Base-by-base conservation (phyloP, 2,888 invertebrate species). In the Agrochola lychnidis region DNA sequence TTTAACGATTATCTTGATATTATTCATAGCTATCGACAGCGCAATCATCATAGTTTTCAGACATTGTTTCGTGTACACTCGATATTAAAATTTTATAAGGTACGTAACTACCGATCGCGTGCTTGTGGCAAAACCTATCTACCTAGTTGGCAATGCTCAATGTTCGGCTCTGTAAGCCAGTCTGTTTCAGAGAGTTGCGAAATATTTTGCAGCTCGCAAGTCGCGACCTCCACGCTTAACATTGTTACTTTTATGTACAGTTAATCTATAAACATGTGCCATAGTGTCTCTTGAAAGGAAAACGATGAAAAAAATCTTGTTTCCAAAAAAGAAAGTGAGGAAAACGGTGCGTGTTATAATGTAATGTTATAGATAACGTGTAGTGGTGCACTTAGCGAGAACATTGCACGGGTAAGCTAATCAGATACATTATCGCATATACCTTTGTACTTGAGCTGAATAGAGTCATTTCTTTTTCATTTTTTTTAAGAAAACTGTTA, bases 91-190 rank as follows among this genome's bases (percentile, higher is more conserved):
- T 87, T 89, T 88, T 90, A 87, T 91, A 91, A 89, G 88, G 89
- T 89, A 89, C 88, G 86, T 90, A 90, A 88, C 90, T 88, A 91
- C 90, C 86, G 92, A 94, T 96, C 95, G 96, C 96, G 96, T 95
- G 96, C 89, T 92, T 90, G 91, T 90, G 91, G 93, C 93, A 93
- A 94, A 95, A 95, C 92, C 94, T 95, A 95, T 93, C 94, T 93
- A 94, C 93, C 93, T 91, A 94, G 94, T 94, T 93, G 92, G 92
- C 93, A 93, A 94, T 93, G 91, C 92, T 93, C 92, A 87, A 90
- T 90, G 91, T 92, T 93, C 90, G 90, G 90, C 92, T 89, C 92
- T 92, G 91, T 93, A 92, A 93, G 94, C 90, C 94, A 94, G 95
- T 95, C 91, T 90, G 91, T 90, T 93, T 93, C 90, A 89, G 94